Conservation (phyloP, 2,113 vertebrate genomes). For the Rhinogobius similis region DNA sequence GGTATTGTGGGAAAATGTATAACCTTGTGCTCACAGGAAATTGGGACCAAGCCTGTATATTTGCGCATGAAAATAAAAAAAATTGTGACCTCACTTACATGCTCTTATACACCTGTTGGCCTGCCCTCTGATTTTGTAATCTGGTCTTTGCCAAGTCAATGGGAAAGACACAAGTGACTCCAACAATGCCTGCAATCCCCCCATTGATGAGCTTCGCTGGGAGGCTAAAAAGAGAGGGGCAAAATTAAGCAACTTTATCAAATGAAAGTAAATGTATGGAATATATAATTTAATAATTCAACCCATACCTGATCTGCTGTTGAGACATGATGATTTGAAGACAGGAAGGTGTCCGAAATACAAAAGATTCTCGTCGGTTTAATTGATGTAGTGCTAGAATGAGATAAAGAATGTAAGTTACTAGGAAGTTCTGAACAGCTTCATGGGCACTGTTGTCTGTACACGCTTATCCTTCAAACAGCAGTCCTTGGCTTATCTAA, state of each 20-base stretch:
- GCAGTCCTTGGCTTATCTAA: slow-evolving; percentile 27
- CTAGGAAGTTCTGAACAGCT: background rate
- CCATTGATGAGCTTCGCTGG: slow-evolving; percentile 87
- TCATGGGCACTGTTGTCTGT: background rate
- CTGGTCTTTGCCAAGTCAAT: slow-evolving; percentile 85
- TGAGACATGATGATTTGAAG: slow-evolving; percentile 76
- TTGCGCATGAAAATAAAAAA: background rate
- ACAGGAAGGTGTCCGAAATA: background rate
- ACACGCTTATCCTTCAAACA: slow-evolving; percentile 18
- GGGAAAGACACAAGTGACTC: slow-evolving; percentile 86
- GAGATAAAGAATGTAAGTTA: background rate
- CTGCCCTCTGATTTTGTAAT: slow-evolving; percentile 84
- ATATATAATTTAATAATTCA: background rate
- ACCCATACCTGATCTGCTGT: slow-evolving; percentile 77
- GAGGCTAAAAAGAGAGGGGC: slow-evolving; percentile 66
- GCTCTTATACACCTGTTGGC: slow-evolving; percentile 83
- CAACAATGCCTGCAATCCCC: slow-evolving; percentile 84
- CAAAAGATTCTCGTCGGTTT: slow-evolving; percentile 11
- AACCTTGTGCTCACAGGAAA: too few relatives aligned
- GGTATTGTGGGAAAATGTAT: too few relatives aligned
- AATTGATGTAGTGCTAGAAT: slow-evolving; percentile 23
- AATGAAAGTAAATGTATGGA: background rate
- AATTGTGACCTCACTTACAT: slow-evolving; percentile 74
- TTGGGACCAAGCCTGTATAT: background rate
- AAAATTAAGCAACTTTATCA: background rate